Evolutionary conservation across 92 coral and sea anemone genomes (phyloP).

Genomic region (Virgularia gustaviana): DNA sequence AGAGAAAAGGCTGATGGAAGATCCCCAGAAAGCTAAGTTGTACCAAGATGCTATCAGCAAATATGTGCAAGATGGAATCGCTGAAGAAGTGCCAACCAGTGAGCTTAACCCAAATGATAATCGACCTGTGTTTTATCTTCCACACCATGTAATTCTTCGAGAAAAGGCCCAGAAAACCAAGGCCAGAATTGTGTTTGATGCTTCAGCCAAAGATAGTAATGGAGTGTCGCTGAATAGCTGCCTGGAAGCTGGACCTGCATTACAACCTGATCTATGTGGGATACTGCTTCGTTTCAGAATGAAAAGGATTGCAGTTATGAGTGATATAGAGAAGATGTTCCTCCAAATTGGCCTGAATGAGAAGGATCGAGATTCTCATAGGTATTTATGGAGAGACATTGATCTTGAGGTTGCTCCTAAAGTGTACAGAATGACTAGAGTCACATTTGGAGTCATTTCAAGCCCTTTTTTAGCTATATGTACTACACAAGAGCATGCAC

Average conservation of each 20-base stretch:
- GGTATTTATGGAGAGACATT: constrained; percentile 37
- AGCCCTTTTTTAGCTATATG: constrained; percentile 41
- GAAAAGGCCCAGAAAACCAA: constrained; percentile 36
- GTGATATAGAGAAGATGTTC: constrained; percentile 39
- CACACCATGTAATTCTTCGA: constrained; percentile 36
- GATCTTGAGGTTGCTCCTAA: constrained; percentile 15
- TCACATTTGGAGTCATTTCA: constrained; percentile 41
- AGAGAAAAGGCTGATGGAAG: constrained; percentile 26
- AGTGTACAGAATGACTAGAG: constrained; percentile 36
- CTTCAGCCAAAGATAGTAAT: not conserved
- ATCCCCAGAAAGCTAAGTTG: not conserved
- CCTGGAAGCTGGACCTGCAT: constrained; percentile 1
- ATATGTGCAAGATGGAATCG: constrained; percentile 24
- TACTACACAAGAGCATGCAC: constrained; percentile 27
- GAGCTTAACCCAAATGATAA: constrained; percentile 12
- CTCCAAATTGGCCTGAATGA: constrained; percentile 29
- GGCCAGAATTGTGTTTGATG: constrained; percentile 20
- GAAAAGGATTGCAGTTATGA: constrained; percentile 24
- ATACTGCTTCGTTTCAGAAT: not conserved
- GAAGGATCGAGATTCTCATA: constrained; percentile 15
- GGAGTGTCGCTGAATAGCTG: not conserved
- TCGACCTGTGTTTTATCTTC: constrained; percentile 41
- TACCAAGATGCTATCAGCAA: constrained; percentile 13
- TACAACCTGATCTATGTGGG: not conserved
- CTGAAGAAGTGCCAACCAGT: constrained; percentile 37